These are phyloP conservation scores for Isichthys henryi DNA, from an alignment of 2,113 vertebrate genomes.

Conservation along the genomic window DNA sequence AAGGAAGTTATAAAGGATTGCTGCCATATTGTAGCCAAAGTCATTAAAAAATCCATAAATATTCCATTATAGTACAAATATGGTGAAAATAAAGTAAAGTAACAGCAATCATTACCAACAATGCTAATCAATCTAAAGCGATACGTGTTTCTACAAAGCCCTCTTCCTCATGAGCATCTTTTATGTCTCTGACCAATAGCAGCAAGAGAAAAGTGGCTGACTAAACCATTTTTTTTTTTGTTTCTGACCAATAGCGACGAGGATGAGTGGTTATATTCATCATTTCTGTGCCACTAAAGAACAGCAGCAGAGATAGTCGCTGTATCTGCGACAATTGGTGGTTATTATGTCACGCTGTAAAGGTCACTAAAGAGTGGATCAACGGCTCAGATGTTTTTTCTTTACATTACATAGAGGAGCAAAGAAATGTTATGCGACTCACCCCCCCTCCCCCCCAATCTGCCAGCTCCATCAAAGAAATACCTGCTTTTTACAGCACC, in stretches of 20 bases:
- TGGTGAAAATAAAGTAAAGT: background rate
- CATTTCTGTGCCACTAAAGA: background rate
- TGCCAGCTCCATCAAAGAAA: conserved; percentile 1
- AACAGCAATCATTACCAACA: background rate
- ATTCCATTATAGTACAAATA: background rate
- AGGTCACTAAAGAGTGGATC: background rate
- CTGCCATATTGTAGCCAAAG: background rate
- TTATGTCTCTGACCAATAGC: background rate
- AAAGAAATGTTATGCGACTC: background rate
- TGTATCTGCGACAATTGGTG: background rate
- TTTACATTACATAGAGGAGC: background rate
- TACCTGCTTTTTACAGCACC: conserved; percentile 49
- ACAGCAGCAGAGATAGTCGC: background rate
- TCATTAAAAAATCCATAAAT: background rate
- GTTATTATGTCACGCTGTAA: background rate
- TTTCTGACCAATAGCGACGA: background rate
- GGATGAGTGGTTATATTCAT: background rate
- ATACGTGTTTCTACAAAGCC: background rate
- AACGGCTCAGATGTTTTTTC: background rate
- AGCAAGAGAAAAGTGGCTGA: background rate
- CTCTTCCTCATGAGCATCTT: background rate
- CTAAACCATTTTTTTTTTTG: background rate
- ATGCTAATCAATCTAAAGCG: background rate
- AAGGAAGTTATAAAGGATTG: background rate
- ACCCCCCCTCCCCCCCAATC: background rate